Base-by-base conservation (phyloP, 1,140 invertebrate genomes). In the Atta cephalotes region DNA sequence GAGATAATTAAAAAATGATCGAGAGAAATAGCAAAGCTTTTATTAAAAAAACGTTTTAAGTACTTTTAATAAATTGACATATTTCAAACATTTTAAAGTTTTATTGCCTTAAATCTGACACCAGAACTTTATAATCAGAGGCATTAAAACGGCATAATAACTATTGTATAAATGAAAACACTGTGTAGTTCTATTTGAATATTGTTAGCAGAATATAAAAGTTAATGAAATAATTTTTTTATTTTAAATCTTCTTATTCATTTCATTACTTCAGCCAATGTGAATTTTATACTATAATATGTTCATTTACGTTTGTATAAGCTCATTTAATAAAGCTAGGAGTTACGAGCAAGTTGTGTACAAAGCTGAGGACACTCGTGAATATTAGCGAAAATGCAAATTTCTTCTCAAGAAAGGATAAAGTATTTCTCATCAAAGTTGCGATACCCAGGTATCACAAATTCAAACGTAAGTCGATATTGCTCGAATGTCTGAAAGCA, bases 251-350 rank as follows among this genome's bases (percentile, higher is more conserved):
- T 51, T 0, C 18, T 51, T 49, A 84, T 74, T 45, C 74, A 35
- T 63, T 74, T 49, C 49, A 72, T 82, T 72, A 31, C 6, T 21
- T 12, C 25, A 51, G 4, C 60, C 1, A 14, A 21, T n/a, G 35
- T 68, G 3, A 62, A 84, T 0, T 62, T 62, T 60, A 51, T 74
- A 35, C 18, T 5, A 31, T 49, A 65, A 45, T 25, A 81, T 25
- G 45, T 82, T 60, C 18, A 21, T 58, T 71, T 12, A 25, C 66
- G 39, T 82, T 72, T 72, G 3, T 49, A 45, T 10, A 81, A 81
- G 25, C 16, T 81, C 16, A 14, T 49, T 16, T 49, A 72, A 82
- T 71, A 31, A 62, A 28, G 14, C 56, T 21, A 25, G 65, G 6
- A 72, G 21, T 60, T 71, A 39, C 10, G 25, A 25, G 25, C 31